These are phyloP conservation scores for Macropus fuliginosus DNA, from an alignment of 2,797 vertebrate species.

Conservation along the genomic window DNA sequence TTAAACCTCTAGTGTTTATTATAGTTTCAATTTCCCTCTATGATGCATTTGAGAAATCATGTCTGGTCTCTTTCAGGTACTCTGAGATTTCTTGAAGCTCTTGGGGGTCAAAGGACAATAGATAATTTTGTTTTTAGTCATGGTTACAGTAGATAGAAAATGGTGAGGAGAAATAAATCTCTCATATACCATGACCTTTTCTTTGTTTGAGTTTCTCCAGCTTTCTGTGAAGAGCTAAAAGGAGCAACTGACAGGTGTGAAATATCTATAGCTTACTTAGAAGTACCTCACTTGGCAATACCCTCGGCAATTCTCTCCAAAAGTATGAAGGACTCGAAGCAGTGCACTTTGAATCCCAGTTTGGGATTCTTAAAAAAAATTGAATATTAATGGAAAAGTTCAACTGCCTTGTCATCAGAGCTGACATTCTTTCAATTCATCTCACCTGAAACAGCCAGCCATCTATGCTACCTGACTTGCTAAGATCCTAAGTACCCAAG, in stretches of 20 bases:
- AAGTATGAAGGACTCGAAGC: neutral
- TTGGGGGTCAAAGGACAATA: slow-evolving; percentile 9
- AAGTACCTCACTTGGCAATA: neutral
- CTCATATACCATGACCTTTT: neutral
- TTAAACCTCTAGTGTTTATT: neutral
- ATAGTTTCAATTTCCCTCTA: neutral
- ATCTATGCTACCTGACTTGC: neutral
- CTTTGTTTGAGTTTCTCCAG: slow-evolving; percentile 9
- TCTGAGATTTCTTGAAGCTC: slow-evolving; percentile 4
- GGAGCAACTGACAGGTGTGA: neutral
- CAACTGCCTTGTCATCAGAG: neutral
- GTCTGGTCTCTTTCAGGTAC: neutral
- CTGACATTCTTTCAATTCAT: neutral
- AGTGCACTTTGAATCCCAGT: neutral
- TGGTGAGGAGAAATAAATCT: neutral
- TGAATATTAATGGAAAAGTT: neutral
- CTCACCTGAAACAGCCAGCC: neutral
- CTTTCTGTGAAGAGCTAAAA: neutral
- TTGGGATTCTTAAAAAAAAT: neutral
- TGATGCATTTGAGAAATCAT: neutral
- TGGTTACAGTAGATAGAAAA: slow-evolving; percentile 13
- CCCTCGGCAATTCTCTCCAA: neutral
- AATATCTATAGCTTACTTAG: neutral
- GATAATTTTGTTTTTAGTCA: neutral
- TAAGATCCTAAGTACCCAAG: neutral